Evolutionary conservation across 2,888 invertebrate species (phyloP), one percentile per base, ranked within the genome.

Genomic region (Phaonia tiefii): DNA sequence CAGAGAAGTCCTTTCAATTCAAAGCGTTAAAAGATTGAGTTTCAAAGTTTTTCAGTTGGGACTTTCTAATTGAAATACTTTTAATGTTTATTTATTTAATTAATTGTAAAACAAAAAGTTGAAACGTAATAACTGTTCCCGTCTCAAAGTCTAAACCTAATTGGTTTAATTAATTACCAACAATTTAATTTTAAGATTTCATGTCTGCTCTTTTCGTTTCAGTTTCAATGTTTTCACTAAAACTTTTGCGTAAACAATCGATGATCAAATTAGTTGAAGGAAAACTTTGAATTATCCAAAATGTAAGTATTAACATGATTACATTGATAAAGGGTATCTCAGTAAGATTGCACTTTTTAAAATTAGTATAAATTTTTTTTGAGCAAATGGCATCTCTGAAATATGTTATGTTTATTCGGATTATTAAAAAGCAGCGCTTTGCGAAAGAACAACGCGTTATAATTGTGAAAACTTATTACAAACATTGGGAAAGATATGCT

Each of bases 121-220:
- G 66, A 31, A 67, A 77, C 80, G 77, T 81, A 77, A 81, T 74
- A 77, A 77, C 54, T 31, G 67, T 46, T 0, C 42, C 31, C 20
- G 42, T 31, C 20, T 56, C 39, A 26, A 7, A 11, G 17, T 63
- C 42, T 15, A 3, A 17, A 42, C 22, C 37, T 84, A 84, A 84
- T 83, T 84, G 83, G 83, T 83, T 81, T 71, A 84, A 83, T 84
- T 83, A 84, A 85, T 85, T 84, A 81, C 71, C 70, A 79, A 70
- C 80, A 82, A 82, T 66, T 77, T 69, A 60, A 31, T 54, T 49
- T 42, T 25, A 31, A 49, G 46, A 58, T 75, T 7, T 51, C 74
- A 66, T 71, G 44, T 37, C 26, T 70, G 66, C 25, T 46, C n/a
- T 80, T 63, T 51, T 75, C 58, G 37, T 83, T 79, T n/a, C 75